Conservation (phyloP, 2,113 vertebrate species). For the Zosterops japonicus region DNA sequence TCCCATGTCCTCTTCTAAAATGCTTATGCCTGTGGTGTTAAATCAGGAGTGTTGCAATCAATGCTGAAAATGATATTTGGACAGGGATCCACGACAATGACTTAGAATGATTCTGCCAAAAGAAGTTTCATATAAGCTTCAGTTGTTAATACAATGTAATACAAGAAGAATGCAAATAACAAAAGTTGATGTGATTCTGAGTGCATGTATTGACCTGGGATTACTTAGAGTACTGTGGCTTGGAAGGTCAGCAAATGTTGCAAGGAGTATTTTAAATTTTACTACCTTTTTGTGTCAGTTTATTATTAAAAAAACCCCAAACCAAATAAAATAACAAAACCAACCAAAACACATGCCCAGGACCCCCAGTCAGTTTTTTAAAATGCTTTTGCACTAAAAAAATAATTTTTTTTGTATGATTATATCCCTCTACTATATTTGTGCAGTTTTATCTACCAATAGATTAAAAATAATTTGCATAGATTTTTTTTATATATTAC, state of each 20-base stretch:
- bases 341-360: not conserved
- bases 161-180: slow-evolving; percentile 2
- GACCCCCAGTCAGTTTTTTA: fast-evolving
- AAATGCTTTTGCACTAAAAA: not conserved
- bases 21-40: not conserved
- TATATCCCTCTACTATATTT: not conserved
- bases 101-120: not conserved
- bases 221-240: not conserved
- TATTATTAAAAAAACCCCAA: not conserved
- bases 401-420: not conserved
- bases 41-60: not conserved
- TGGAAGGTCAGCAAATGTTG: not conserved
- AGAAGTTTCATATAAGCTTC: not conserved
- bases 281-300: not conserved
- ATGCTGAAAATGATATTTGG: not conserved
- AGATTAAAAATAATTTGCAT: not conserved
- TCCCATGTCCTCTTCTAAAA: not conserved
- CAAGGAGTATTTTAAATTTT: not conserved
- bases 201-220: not conserved
- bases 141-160: not conserved
- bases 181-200: not conserved
- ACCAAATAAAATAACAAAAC: not conserved
- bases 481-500: not conserved
- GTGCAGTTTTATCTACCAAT: not conserved
- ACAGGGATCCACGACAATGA: not conserved